Evolutionary conservation across 2,888 invertebrate genomes (phyloP).

Genomic region (Phalera bucephala): DNA sequence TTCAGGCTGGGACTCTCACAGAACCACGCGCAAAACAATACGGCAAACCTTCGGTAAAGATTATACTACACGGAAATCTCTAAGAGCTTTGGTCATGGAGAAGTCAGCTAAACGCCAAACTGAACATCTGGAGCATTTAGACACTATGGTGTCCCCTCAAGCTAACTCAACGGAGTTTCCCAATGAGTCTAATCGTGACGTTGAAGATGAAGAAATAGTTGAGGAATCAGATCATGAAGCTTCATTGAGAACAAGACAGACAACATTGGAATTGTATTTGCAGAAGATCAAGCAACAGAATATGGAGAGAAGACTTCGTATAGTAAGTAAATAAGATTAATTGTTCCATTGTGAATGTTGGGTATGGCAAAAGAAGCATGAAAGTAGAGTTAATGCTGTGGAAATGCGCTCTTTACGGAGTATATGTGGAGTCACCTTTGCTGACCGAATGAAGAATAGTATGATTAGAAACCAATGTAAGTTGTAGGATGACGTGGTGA

Average conservation of each 20-base stretch:
- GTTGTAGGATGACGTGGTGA: too few species aligned
- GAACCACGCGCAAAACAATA: conserved; percentile 65
- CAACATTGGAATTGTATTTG: conserved; percentile 48
- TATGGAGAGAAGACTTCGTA: conserved; percentile 44
- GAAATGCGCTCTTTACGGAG: too few species aligned
- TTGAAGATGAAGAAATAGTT: conserved; percentile 14
- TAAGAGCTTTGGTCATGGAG: conserved; percentile 69
- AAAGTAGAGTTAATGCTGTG: too few species aligned
- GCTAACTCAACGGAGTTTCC: conserved; percentile 48
- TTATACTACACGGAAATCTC: conserved; percentile 63
- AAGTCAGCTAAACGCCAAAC: conserved; percentile 63
- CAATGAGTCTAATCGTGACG: conserved; percentile 25
- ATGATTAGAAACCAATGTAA: too few species aligned
- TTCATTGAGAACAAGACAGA: conserved; percentile 44
- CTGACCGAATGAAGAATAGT: too few species aligned
- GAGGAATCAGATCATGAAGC: conserved; percentile 44
- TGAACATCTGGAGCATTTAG: conserved; percentile 33
- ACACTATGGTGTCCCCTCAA: conserved; percentile 38
- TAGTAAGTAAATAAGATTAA: conserved; percentile 46
- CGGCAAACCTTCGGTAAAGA: conserved; percentile 69
- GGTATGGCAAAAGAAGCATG: too few species aligned
- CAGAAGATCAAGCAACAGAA: conserved; percentile 53
- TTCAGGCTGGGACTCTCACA: conserved; percentile 74
- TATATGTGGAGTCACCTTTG: too few species aligned
- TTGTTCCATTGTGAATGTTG: too few species aligned